Base-by-base conservation (phyloP, 2,797 vertebrate species). In the Danio choprae region DNA sequence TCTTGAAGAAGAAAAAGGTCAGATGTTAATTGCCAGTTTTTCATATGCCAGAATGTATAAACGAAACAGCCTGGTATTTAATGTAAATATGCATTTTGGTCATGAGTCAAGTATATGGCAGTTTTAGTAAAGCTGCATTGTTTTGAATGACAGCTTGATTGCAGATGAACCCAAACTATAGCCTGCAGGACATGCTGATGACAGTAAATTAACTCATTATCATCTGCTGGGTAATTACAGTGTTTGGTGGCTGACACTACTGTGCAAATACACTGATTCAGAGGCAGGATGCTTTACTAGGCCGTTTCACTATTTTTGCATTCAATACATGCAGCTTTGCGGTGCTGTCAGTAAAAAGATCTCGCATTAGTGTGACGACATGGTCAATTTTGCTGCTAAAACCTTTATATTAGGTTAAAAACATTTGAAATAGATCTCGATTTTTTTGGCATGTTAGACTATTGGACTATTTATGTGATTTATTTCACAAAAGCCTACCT, bases 201-300 rank as follows among this genome's bases (percentile, higher is more conserved):
- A 48, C 51, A 40, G 43, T 53, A 41, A 43, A 82, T 82, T 64
- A 72, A 67, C 68, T 72, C 67, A 56, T 77, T 77, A 78, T 79
- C 55, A 74, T 73, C 79, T 69, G 51, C 69, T 41, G 46, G 41
- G 50, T 69, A 78, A 81, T 81, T 60, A 70, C 18, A 40, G 43
- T 18, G 48, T 56, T 72, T 63, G 55, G 43, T 71, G 62, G 2
- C 62, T 50, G 1, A 64, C 53, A 82, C 55, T 67, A 29, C 18
- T 58, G 59, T 59, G 69, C 9, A 73, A 65, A 22, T 12, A 20
- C 74, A 72, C 40, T 22, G 41, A 62, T 70, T 53, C 22, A 69
- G 11, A 20, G 36, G 15, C 55, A 48, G 8, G 4, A 51, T 48
- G n/a, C 29, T 68, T 67, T 8, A 6, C 41, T 38, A 40, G 22